phyloP scores from a whole-genome alignment of 2,113 vertebrate genomes.

The Hypomesus transpacificus region DNA sequence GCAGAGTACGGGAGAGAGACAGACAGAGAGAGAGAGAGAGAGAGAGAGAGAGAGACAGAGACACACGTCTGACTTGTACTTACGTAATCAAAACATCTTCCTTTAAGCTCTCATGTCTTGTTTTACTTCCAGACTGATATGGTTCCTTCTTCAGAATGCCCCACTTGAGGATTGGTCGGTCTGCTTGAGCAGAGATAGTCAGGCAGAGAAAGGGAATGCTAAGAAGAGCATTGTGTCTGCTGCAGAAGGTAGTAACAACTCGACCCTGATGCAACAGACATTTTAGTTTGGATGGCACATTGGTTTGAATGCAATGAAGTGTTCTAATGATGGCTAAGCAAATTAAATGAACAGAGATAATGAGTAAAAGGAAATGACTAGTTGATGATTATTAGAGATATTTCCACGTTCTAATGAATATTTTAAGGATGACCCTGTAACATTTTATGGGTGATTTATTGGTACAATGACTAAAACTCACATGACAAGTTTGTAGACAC shows the following conservation, averaged over 20 bases:
- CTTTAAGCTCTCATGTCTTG: constrained; percentile 12
- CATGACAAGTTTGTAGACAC: no score
- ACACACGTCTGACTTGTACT: constrained; percentile 24
- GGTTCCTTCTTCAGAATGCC: constrained; percentile 1
- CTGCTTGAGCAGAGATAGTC: neutral
- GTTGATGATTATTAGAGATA: neutral
- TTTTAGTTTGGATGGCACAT: constrained; percentile 1
- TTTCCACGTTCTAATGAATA: neutral
- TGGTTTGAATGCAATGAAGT: neutral
- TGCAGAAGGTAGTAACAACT: neutral
- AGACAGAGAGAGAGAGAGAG: neutral
- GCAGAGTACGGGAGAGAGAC: constrained; percentile 27
- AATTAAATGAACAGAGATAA: constrained; percentile 4
- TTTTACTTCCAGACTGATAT: constrained; percentile 15
- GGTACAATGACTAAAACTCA: no score
- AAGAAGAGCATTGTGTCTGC: neutral
- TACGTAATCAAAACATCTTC: constrained; percentile 45
- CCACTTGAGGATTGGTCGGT: neutral
- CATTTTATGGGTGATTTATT: neutral
- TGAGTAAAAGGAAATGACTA: constrained; percentile 3
- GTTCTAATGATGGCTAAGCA: constrained; percentile 1
- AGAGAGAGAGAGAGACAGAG: no score
- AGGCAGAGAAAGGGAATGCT: neutral
- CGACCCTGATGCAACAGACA: neutral
- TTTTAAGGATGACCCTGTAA: no score